Conservation (phyloP, 2,888 invertebrate species). For the Eristalis arbustorum region DNA sequence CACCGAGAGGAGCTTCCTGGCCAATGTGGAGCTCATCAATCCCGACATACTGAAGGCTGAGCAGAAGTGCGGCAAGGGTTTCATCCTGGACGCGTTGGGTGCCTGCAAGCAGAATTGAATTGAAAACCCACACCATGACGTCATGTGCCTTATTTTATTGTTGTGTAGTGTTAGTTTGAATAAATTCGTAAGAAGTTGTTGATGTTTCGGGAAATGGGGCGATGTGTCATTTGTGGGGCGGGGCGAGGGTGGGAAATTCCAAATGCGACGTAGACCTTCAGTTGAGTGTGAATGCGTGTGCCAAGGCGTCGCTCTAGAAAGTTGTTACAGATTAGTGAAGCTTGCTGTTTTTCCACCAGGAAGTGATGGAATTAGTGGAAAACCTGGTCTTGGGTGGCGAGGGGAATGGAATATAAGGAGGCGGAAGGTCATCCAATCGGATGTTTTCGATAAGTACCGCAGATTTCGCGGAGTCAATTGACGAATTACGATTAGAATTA, state of each 20-base stretch:
- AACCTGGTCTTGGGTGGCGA: not conserved
- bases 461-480: no score
- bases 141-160: not conserved
- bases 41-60: conserved; percentile 77
- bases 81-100: conserved; percentile 78
- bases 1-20: conserved; percentile 70
- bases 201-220: not conserved
- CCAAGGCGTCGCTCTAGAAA: not conserved
- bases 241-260: not conserved
- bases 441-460: no score
- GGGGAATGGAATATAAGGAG: no score
- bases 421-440: no score
- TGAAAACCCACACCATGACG: not conserved
- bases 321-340: not conserved
- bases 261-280: not conserved
- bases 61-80: conserved; percentile 77
- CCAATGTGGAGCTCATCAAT: conserved; percentile 77
- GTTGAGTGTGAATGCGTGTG: no score
- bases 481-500: no score
- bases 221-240: not conserved
- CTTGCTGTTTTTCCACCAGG: no score
- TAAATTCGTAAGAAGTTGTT: not conserved
- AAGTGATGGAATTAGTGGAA: not conserved
- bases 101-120: conserved; percentile 75
- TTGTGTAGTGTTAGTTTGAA: not conserved